Base-by-base conservation (phyloP, 2,888 invertebrate species). In the Drosophila seclusa region DNA sequence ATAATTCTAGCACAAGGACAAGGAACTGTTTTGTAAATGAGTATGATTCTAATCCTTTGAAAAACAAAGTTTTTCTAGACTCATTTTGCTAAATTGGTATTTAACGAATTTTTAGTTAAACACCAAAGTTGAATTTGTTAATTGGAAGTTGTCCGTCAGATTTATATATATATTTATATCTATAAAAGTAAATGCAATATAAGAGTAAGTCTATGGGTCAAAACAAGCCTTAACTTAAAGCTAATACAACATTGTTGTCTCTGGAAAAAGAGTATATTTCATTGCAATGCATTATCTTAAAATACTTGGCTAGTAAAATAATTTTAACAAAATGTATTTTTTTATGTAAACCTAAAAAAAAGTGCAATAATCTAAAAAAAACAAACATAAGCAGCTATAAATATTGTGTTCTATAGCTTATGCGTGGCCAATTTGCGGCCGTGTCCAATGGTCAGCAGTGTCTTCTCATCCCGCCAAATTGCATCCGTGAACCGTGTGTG, bases 391-490 rank as follows among this genome's bases (percentile, higher is more conserved):
- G 24, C 11, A 31, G 24, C 29, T 52, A 59, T 16, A 36, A 34
- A 38, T 10, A 29, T 53, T 21, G 24, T 32, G 24, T 40, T 6
- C 27, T 59, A 67, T 10, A 86, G 67, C 16, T 73, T 71, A 57
- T 87, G 87, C 7, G 49, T 69, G 3, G 71, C 70, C 59, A 83
- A 55, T 66, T 82, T 86, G 1, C 68, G 79, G 0, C 88, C 90
- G 42, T 89, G 70, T 42, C 87, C 87, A 40, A 82, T 74, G 13
- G 90, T 89, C 16, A 90, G 13, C 3, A 87, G 60, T 0, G 88
- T 89, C 2, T 24, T 49, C 0, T 70, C 71, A 53, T 83, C 77
- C 1, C 29, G 52, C 87, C 87, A 87, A 49, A 83, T 32, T 11
- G 78, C 82, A 48, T 87, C 87, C 0, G 76, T 83, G 1, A 83